A percentile compares a stretch with the other conserved stretches of the same genome.
phyloP scores from a whole-genome alignment of 2,888 invertebrate genomes.

The Caenorhabditis uteleia region DNA sequence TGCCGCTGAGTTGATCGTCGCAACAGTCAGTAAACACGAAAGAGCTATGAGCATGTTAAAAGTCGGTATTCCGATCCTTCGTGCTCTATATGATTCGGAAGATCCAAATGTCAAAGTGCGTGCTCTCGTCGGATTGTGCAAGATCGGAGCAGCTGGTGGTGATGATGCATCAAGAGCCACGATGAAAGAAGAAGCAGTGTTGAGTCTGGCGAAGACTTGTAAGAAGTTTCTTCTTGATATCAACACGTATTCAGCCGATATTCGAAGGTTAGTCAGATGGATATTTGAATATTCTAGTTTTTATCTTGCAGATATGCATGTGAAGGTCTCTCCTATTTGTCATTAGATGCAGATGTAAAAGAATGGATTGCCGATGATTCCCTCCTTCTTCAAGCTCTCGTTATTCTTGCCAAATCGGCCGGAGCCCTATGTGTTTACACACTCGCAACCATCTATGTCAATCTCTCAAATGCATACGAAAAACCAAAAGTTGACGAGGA shows the following conservation, averaged over 20 bases:
- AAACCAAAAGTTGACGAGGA: slow-evolving; percentile 94
- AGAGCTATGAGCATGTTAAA: slow-evolving; percentile 80
- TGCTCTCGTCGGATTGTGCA: slow-evolving; percentile 83
- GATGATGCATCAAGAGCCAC: slow-evolving; percentile 91
- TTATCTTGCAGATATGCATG: slow-evolving; percentile 59
- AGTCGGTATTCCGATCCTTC: slow-evolving; percentile 90
- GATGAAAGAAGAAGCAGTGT: slow-evolving; percentile 91
- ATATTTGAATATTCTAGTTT: background rate
- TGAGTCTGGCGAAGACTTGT: slow-evolving; percentile 91
- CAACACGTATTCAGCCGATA: slow-evolving; percentile 62
- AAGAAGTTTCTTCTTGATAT: slow-evolving; percentile 74
- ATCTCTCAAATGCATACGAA: slow-evolving; percentile 95
- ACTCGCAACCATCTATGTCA: slow-evolving; percentile 90
- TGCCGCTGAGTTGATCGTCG: slow-evolving; percentile 94
- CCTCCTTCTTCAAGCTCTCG: slow-evolving; percentile 75
- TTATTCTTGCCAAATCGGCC: slow-evolving; percentile 50
- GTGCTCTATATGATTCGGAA: slow-evolving; percentile 86
- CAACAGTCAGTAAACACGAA: slow-evolving; percentile 94
- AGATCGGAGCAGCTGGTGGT: slow-evolving; percentile 88
- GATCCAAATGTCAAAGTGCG: slow-evolving; percentile 84
- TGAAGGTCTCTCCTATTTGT: slow-evolving; percentile 83
- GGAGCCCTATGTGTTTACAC: slow-evolving; percentile 76
- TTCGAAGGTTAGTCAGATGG: slow-evolving; percentile 37
- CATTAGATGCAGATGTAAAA: slow-evolving; percentile 96
- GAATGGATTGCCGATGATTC: slow-evolving; percentile 89